phyloP scores from a whole-genome alignment of 1,140 invertebrate species.

The Nymphalis io region DNA sequence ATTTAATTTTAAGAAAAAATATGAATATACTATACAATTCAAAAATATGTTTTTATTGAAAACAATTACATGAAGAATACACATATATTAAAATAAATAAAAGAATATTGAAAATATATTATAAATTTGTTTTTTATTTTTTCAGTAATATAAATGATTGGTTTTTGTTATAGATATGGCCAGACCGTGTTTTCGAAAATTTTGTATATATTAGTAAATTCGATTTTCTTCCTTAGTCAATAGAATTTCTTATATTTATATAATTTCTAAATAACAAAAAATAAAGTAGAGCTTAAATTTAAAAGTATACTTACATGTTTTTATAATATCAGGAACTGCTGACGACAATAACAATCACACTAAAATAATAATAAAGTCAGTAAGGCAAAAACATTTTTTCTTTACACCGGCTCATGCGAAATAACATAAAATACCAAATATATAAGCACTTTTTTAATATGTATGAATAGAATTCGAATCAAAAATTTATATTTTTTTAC shows the following conservation, averaged over 20 bases:
- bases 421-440: background rate
- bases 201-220: too few relatives aligned
- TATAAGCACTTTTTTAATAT: conserved; percentile 7
- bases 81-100: too few relatives aligned
- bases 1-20: too few relatives aligned
- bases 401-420: conserved; percentile 17
- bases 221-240: background rate
- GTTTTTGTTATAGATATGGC: too few relatives aligned
- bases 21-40: too few relatives aligned
- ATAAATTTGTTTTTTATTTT: too few relatives aligned
- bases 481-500: background rate
- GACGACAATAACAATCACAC: conserved; percentile 1
- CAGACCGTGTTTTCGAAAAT: too few relatives aligned
- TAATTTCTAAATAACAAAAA: background rate
- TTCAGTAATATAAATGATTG: too few relatives aligned
- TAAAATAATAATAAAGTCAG: conserved; percentile 18
- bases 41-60: too few relatives aligned
- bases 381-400: conserved; percentile 7
- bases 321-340: conserved; percentile 1
- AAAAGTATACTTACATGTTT: conserved; percentile 9
- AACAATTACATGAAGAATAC: too few relatives aligned
- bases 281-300: background rate
- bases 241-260: background rate
- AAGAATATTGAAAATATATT: too few relatives aligned
- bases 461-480: background rate